These are phyloP conservation scores for Bactericera cockerelli DNA, from an alignment of 1,140 invertebrate species.

Conservation along the genomic window DNA sequence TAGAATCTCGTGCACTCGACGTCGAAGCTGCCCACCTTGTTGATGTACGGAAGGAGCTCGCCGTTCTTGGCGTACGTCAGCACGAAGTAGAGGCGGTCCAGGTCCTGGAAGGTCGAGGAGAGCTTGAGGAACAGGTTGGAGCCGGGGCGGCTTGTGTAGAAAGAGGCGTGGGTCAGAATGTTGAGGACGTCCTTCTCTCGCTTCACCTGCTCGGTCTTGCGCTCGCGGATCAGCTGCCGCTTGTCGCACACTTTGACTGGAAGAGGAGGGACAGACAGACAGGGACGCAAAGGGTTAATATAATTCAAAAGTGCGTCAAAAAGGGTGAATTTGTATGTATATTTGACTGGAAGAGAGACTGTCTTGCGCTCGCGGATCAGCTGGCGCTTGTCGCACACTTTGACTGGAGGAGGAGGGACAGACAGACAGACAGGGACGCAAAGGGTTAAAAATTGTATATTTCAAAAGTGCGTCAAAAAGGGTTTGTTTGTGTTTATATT, in stretches of 20 bases:
- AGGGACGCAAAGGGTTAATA: too few relatives aligned
- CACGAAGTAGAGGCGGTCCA: slow-evolving; percentile 87
- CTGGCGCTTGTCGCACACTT: too few relatives aligned
- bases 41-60: slow-evolving; percentile 81
- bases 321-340: too few relatives aligned
- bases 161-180: slow-evolving; percentile 40
- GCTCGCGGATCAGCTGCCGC: slow-evolving; percentile 75
- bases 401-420: too few relatives aligned
- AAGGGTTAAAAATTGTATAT: too few relatives aligned
- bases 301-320: too few relatives aligned
- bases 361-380: too few relatives aligned
- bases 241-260: slow-evolving; percentile 94
- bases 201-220: slow-evolving; percentile 83
- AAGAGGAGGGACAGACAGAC: slow-evolving; percentile 36
- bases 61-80: slow-evolving; percentile 89
- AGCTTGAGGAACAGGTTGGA: slow-evolving; percentile 79
- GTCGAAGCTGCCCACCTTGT: slow-evolving; percentile 80
- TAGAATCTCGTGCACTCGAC: slow-evolving; percentile 83
- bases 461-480: too few relatives aligned
- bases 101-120: slow-evolving; percentile 93
- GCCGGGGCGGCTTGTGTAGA: slow-evolving; percentile 18
- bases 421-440: too few relatives aligned
- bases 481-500: too few relatives aligned
- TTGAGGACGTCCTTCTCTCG: slow-evolving; percentile 82
- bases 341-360: too few relatives aligned